phyloP scores from a whole-genome alignment of 2,797 vertebrate species.

The Dicrostonyx torquatus region DNA sequence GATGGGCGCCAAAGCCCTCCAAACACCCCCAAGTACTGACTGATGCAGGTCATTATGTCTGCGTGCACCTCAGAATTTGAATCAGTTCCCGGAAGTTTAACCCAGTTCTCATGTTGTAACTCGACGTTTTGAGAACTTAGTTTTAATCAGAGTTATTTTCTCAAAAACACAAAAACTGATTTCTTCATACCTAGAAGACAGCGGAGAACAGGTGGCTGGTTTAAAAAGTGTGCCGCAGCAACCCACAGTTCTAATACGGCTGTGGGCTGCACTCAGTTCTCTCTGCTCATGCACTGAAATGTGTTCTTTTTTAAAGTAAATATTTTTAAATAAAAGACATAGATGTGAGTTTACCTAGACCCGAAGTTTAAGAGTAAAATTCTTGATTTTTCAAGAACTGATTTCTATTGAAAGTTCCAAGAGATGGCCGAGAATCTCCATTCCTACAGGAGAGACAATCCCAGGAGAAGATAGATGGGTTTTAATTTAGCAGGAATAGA shows the following conservation, averaged over 20 bases:
- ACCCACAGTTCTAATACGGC: accelerated
- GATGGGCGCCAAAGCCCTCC: neutral
- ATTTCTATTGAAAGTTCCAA: neutral
- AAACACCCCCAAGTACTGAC: too few relatives aligned
- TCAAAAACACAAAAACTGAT: neutral
- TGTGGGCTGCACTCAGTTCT: neutral
- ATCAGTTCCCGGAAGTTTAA: neutral
- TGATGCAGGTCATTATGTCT: neutral
- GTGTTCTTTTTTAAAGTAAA: neutral
- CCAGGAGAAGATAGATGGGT: slow-evolving; percentile 53
- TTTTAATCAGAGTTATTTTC: neutral
- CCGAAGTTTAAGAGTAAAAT: neutral
- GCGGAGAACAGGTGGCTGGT: neutral
- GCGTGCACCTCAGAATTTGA: neutral
- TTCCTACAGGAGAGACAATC: slow-evolving; percentile 5
- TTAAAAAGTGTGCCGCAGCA: neutral
- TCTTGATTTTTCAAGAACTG: slow-evolving; percentile 47
- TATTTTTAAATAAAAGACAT: neutral
- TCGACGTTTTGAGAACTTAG: neutral
- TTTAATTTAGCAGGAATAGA: slow-evolving; percentile 57
- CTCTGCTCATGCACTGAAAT: neutral
- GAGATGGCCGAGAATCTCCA: neutral
- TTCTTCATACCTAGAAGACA: neutral
- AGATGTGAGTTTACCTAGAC: neutral
- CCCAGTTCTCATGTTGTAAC: neutral